Base-by-base conservation (phyloP, 2,113 vertebrate genomes). In the Coracopsis vasa region DNA sequence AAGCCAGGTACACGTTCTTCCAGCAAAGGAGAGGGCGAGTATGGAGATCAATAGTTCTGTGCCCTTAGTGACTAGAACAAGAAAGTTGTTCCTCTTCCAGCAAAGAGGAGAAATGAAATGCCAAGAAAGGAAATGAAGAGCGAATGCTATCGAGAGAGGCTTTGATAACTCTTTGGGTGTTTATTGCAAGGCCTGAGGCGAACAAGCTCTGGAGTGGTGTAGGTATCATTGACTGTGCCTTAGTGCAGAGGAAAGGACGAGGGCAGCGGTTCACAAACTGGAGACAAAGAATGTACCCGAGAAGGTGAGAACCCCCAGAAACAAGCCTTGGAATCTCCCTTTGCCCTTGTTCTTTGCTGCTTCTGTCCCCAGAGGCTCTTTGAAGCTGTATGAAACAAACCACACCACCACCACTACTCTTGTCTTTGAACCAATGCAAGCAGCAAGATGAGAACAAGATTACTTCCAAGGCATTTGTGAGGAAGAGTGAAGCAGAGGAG, bases 31-130 rank as follows among this genome's bases (percentile, higher is more conserved):
- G 47, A 69, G 12, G 64, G 53, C 19, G 12, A 45, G 29, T 44
- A 4, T 69, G 77, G 70, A 27, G 28, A 88, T 95, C 89, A 87
- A 89, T 95, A 97, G 60, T 81, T 95, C 89, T 72, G 42, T 86
- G 89, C 77, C 95, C 73, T 96, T 79, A 45, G 64, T 87, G 80
- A 92, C 72, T 74, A 64, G 86, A 94, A 88, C 74, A 95, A 85
- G 2, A 74, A 91, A 87, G 39, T 33, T 81, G 54, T 87, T 94
- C 77, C 75, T 74, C 42, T 88, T 86, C 39, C 61, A 89, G 56
- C 93, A 79, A 93, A 89, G 86, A 91, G 94, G 69, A 79, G 33
- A 92, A 97, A 95, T 94, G 84, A 95, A 92, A 92, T 79, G 65
- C 60, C 65, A 54, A 71, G 29, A 74, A 78, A 87, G 69, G 91